These are phyloP conservation scores for zebrafish (Danio rerio) DNA, from an alignment of 2,113 vertebrate species.

Conservation along the genomic window DNA sequence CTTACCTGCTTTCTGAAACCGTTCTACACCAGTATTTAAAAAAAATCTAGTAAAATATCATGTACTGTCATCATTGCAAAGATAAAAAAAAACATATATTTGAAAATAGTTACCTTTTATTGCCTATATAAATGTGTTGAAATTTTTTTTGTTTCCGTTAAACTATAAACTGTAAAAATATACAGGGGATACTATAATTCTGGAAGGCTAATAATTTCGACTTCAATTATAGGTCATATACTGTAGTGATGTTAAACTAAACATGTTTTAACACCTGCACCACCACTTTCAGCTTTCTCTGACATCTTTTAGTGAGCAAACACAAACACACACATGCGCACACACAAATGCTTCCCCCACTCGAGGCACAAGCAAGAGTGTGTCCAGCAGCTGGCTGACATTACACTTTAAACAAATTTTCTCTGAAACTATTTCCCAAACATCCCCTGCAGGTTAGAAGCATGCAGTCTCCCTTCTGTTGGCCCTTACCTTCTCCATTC, in stretches of 20 bases:
- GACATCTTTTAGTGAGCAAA: background rate
- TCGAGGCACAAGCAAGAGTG: slow-evolving; percentile 38
- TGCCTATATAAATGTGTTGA: too few species aligned
- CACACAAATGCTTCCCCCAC: slow-evolving; percentile 2
- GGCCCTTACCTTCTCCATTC: background rate
- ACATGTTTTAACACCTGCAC: slow-evolving; percentile 38
- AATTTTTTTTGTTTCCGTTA: too few species aligned
- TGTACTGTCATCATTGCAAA: too few species aligned
- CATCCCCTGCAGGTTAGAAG: slow-evolving; percentile 58
- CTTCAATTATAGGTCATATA: background rate
- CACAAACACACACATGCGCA: background rate
- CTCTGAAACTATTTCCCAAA: slow-evolving; percentile 57
- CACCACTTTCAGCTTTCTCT: slow-evolving; percentile 12
- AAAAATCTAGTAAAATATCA: too few species aligned
- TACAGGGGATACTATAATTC: too few species aligned
- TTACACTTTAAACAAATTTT: slow-evolving; percentile 52
- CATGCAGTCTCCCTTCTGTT: slow-evolving; percentile 57
- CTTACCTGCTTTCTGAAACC: too few species aligned
- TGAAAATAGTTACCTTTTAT: too few species aligned
- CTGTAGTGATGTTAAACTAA: slow-evolving; percentile 19
- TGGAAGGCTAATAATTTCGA: too few species aligned
- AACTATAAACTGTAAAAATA: too few species aligned
- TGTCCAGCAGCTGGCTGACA: slow-evolving; percentile 48
- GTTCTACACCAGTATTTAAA: too few species aligned
- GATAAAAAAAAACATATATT: too few species aligned